Evolutionary conservation across 2,888 invertebrate genomes (phyloP), one percentile per base, ranked within the genome.

Genomic region (Caenorhabditis macrosperma): DNA sequence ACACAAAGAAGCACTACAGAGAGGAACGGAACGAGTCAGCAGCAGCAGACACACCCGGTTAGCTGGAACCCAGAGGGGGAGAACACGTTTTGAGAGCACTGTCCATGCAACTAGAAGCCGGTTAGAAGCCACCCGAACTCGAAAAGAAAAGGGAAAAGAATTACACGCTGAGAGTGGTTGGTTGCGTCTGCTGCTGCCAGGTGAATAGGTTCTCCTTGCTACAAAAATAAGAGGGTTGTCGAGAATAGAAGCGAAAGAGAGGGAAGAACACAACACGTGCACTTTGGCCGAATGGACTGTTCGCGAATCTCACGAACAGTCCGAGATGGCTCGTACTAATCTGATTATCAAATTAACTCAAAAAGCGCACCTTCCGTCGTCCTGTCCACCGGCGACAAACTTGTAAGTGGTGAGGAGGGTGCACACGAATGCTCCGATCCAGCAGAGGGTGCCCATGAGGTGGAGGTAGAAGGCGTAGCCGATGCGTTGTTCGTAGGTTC

Each of bases 401-500:
- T 90, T 88, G 81, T 89, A 89, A 6, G 90, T 89, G 44, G 89
- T 89, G 41, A 84, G 75, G 15, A 90, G 78, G 1, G 88, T 85
- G 74, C 83, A 84, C 20, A 89, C 52, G 72, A 89, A 90, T 12
- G 89, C 89, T 24, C 81, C 69, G 26, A 84, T 74, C 87, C 87
- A 90, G 67, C 86, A 86, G 38, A 89, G 63, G 26, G 89, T 89
- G 44, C 89, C 89, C 75, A 89, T 82, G 48, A 89, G 61, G 75
- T 89, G 89, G 4, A 89, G 82, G 75, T 90, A 89, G 85, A 89
- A 89, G 28, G 89, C 89, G 76, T 89, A 89, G 20, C 89, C 89
- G 67, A 89, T 89, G 61, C 82, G 76, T 80, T 89, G 89, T 79
- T 89, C 89, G 80, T 89, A 89, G n/a, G 89, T 89, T 61, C 88